phyloP scores from a whole-genome alignment of 2,888 invertebrate genomes.

The Steinernema carpocapsae region DNA sequence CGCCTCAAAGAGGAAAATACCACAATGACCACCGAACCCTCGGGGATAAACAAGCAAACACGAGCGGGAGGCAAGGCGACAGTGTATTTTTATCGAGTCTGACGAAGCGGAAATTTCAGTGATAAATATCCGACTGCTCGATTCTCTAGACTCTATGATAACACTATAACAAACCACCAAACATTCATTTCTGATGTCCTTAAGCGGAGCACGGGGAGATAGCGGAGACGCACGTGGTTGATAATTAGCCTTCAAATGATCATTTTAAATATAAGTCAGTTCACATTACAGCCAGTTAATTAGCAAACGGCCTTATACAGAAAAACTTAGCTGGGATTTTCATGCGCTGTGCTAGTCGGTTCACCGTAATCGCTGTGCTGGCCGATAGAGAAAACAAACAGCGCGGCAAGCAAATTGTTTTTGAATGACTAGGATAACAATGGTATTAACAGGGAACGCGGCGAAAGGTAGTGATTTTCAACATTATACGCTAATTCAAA shows the following conservation, averaged over 20 bases:
- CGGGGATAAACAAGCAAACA: slow-evolving; percentile 18
- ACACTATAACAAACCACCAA: slow-evolving; percentile 8
- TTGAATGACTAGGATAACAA: too few relatives aligned
- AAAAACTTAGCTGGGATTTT: too few relatives aligned
- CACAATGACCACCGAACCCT: neutral
- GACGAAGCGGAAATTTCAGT: neutral
- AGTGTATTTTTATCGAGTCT: neutral
- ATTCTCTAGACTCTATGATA: slow-evolving; percentile 9
- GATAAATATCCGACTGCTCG: neutral
- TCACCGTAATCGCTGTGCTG: too few relatives aligned
- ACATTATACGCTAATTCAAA: too few relatives aligned
- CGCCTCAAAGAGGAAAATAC: neutral
- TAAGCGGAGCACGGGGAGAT: neutral
- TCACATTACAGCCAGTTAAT: too few relatives aligned
- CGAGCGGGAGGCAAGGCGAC: neutral
- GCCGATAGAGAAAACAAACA: too few relatives aligned
- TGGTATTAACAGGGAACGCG: too few relatives aligned
- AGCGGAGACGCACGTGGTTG: neutral
- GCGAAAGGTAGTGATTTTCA: too few relatives aligned
- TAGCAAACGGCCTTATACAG: too few relatives aligned
- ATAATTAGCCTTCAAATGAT: neutral
- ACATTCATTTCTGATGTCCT: neutral
- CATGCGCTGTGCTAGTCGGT: too few relatives aligned
- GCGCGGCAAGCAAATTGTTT: too few relatives aligned
- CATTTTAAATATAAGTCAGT: too few relatives aligned